phyloP scores from a whole-genome alignment of 2,113 vertebrate genomes.

The Myiozetetes cayanensis region DNA sequence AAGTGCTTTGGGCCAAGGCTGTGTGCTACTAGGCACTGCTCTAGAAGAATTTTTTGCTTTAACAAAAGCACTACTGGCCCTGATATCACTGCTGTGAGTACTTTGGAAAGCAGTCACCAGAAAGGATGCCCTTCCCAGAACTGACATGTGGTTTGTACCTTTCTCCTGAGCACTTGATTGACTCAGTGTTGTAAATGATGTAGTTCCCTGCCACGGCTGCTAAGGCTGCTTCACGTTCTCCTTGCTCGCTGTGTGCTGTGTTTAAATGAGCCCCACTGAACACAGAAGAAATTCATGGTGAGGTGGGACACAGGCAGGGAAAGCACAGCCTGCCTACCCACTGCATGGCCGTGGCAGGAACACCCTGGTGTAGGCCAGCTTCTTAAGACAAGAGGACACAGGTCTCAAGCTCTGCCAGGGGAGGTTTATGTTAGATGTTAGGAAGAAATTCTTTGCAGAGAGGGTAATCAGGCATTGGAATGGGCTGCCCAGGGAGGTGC shows the following conservation, averaged over 20 bases:
- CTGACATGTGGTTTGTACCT: neutral
- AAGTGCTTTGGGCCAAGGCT: neutral
- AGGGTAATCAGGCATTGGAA: too few species aligned
- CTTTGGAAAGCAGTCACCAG: neutral
- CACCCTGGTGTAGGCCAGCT: rapidly evolving
- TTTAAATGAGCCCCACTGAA: rapidly evolving
- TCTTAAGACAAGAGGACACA: too few species aligned
- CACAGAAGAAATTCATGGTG: neutral
- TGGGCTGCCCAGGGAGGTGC: too few species aligned
- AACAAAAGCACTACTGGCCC: neutral
- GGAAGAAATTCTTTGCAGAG: too few species aligned
- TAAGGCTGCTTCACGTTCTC: neutral
- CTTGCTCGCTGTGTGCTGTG: neutral
- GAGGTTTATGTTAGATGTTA: too few species aligned
- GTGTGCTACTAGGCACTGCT: neutral
- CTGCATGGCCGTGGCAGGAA: neutral
- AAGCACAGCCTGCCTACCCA: neutral
- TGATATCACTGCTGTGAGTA: neutral
- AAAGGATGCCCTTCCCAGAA: neutral
- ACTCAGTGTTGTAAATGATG: neutral
- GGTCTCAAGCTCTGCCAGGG: too few species aligned
- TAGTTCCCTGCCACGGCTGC: neutral
- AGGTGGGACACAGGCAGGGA: rapidly evolving
- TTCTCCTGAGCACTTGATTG: neutral
- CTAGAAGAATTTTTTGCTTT: neutral